Conservation (phyloP, 2,113 vertebrate species). For the Hystrix cristata region DNA sequence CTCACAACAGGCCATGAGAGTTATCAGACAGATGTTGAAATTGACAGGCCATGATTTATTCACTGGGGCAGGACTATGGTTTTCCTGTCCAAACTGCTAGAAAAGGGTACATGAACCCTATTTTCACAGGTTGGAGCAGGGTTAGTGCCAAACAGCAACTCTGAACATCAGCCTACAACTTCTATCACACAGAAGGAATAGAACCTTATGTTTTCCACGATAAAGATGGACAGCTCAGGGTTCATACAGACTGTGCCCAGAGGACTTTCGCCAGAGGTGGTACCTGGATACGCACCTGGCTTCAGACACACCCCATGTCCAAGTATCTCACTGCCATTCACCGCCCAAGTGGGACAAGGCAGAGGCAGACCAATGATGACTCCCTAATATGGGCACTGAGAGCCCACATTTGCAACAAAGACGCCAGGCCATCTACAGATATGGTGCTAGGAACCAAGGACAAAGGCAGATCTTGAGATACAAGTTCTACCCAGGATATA, state of each 20-base stretch:
- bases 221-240: neutral
- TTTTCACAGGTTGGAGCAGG: neutral
- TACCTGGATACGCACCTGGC: neutral
- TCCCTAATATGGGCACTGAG: neutral
- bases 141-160: neutral
- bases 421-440: neutral
- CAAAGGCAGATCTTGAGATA: constrained; percentile 12
- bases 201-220: neutral
- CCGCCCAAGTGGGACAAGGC: neutral
- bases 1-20: neutral
- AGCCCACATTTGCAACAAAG: neutral
- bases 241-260: neutral
- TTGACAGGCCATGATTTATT: neutral
- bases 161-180: neutral
- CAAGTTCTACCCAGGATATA: neutral
- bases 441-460: neutral
- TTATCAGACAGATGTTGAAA: neutral
- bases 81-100: neutral
- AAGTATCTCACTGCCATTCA: neutral
- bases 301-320: neutral
- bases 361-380: neutral
- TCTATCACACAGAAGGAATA: neutral
- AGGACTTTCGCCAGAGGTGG: neutral
- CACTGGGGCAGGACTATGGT: neutral
- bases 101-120: neutral